Percentiles rank a stretch among this genome's conserved stretches.
These are phyloP conservation scores for Myotis yumanensis DNA, from an alignment of 2,113 vertebrate genomes.

Conservation along the genomic window DNA sequence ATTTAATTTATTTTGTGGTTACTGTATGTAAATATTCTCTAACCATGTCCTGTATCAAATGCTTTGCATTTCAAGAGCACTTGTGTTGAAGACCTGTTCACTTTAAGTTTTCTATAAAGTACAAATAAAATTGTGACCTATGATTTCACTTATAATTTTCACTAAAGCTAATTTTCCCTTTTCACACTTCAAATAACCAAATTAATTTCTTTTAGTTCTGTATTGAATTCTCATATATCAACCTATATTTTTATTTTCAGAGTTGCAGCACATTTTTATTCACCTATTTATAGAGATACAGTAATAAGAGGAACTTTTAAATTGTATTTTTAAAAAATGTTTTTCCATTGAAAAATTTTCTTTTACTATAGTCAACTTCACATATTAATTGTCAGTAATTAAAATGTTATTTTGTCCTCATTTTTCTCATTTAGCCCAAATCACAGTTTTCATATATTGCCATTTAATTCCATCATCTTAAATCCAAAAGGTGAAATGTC, in stretches of 20 bases:
- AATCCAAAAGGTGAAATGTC: slow-evolving; percentile 63
- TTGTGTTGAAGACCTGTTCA: slow-evolving; percentile 13
- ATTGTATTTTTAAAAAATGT: slow-evolving; percentile 18
- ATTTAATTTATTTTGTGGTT: slow-evolving; percentile 44
- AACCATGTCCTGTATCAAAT: background rate
- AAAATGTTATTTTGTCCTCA: slow-evolving; percentile 52
- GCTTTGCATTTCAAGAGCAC: background rate
- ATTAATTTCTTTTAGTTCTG: slow-evolving; percentile 32
- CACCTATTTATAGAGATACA: slow-evolving; percentile 18
- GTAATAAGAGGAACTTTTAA: slow-evolving; percentile 28
- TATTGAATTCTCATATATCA: slow-evolving; percentile 45
- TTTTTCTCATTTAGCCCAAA: slow-evolving; percentile 61
- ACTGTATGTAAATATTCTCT: slow-evolving; percentile 19
- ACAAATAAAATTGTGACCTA: slow-evolving; percentile 30
- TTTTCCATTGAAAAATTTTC: slow-evolving; percentile 20
- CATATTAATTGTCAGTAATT: slow-evolving; percentile 51
- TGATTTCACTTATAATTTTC: slow-evolving; percentile 10
- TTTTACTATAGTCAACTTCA: slow-evolving; percentile 35
- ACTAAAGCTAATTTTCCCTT: background rate
- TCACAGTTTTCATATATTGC: slow-evolving; percentile 38
- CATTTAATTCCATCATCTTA: slow-evolving; percentile 65
- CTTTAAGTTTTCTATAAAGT: slow-evolving; percentile 50
- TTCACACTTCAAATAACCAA: background rate
- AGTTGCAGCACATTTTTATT: slow-evolving; percentile 15
- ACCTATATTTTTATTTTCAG: slow-evolving; percentile 47